Evolutionary conservation across 1,140 invertebrate genomes (phyloP), one percentile per base, ranked within the genome.

Genomic region (Platyscapa corneri): DNA sequence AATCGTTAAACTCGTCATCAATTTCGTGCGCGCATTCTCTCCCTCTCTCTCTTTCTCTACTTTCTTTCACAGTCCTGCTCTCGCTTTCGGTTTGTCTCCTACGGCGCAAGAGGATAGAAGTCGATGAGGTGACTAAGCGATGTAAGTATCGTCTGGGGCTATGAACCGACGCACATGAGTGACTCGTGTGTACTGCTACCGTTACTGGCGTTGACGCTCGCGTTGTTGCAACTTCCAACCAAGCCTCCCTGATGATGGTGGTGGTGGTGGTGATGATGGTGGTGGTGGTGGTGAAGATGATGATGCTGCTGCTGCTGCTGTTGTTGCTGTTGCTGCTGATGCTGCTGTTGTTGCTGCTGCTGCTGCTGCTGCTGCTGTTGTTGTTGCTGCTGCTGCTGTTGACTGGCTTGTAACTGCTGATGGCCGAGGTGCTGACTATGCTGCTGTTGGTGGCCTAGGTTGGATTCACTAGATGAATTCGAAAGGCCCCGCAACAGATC

Each of bases 81-180:
- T 49, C 42, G 79, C 32, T 8, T 42, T 72, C 42, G 56, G 46
- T 42, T 30, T 34, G 27, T 78, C 46, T 67, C 39, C 76, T 88
- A 89, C 18, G 89, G 87, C 87, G 88, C 90, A 34, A 92, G 65
- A 67, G 92, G 92, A 87, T 92, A 91, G 80, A 92, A 92, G 89
- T 93, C 91, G 89, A 93, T 92, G 90, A 93, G 90, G 86, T 93
- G 92, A 89, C 91, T 92, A 89, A 92, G 89, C 89, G 90, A 92
- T 67, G 91, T 91, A 80, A 92, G 89, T 87, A 91, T 92, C 82
- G 89, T 92, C 79, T 89, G 89, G 88, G 92, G 93, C 93, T 93
- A 93, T 93, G 93, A 93, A 77, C 93, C 93, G 32, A 93, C 92
- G 89, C 93, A 93, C 92, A 93, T 93, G 3, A 93, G 87, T 86